Evolutionary conservation across 2,113 vertebrate genomes (phyloP), one percentile per base, ranked within the genome.

Genomic region (Alaudala cheleensis): DNA sequence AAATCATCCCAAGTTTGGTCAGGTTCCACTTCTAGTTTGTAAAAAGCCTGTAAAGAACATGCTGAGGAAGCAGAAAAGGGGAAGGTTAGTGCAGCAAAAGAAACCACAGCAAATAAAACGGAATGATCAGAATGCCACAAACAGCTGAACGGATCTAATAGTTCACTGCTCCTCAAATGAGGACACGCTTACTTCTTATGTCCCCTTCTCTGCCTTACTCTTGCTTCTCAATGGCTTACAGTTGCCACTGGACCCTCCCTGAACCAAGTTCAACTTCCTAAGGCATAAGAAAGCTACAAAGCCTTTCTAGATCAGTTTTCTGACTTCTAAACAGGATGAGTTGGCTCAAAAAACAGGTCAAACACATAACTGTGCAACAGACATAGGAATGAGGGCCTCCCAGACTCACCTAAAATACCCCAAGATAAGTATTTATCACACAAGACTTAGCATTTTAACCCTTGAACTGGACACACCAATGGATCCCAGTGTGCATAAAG

Each of bases 391-490:
- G 29, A 85, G 22, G 22, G 28, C 44, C 40, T 69, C 45, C 7
- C 26, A 65, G 29, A 58, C 51, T 79, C 47, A 57, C 23, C 72
- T 39, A 66, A 95, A 70, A 62, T 31, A 17, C 15, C 23, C 34
- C 1, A 4, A 47, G 29, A 50, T n/a, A 33, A 0, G 0, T 31
- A 64, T 60, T 69, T 69, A 76, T 56, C 28, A 77, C 53, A 21
- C 21, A 83, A 64, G 25, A 72, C 16, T 42, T 47, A 47, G 12
- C 29, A 81, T 31, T 76, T 83, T 50, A 74, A 54, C 34, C 23
- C 11, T 39, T 87, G 29, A 81, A 77, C 17, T n/a, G 24, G 40
- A 50, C 58, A 62, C 6, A 67, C 12, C 79, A 77, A 64, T 31
- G 25, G 44, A 77, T 51, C 34, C 33, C 40, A 56, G 11, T 18